These are phyloP conservation scores for Aphaenogaster floridana DNA, from an alignment of 1,140 invertebrate genomes.

Conservation along the genomic window DNA sequence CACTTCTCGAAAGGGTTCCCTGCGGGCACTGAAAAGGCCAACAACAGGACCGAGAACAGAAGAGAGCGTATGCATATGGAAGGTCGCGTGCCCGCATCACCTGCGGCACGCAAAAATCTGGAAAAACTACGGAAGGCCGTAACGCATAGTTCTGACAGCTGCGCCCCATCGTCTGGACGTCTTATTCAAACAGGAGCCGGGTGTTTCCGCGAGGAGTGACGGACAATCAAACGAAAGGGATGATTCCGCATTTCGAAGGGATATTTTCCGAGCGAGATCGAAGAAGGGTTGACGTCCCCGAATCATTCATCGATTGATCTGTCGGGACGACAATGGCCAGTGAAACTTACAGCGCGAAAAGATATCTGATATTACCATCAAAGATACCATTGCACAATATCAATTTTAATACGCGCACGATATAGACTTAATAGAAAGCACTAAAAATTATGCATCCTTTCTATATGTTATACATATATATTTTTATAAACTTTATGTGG, in stretches of 20 bases:
- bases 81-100: constrained; percentile 82
- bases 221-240: constrained; percentile 40
- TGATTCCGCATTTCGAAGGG: constrained; percentile 68
- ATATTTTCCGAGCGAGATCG: constrained; percentile 65
- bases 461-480: background rate
- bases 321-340: background rate
- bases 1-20: constrained; percentile 72
- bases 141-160: constrained; percentile 67
- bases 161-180: constrained; percentile 69
- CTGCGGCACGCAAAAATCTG: constrained; percentile 79
- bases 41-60: constrained; percentile 7
- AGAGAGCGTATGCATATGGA: constrained; percentile 53
- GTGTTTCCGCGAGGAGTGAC: constrained; percentile 36
- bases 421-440: background rate
- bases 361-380: background rate
- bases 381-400: background rate
- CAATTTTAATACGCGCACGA: background rate
- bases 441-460: background rate
- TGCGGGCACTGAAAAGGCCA: constrained; percentile 57
- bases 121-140: constrained; percentile 75
- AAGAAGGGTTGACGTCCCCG: constrained; percentile 73
- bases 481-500: background rate
- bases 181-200: constrained; percentile 81
- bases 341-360: background rate
- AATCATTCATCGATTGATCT: constrained; percentile 37